Percentiles rank a stretch among this genome's conserved stretches.
phyloP scores from a whole-genome alignment of 2,113 vertebrate genomes.

The Pan paniscus region DNA sequence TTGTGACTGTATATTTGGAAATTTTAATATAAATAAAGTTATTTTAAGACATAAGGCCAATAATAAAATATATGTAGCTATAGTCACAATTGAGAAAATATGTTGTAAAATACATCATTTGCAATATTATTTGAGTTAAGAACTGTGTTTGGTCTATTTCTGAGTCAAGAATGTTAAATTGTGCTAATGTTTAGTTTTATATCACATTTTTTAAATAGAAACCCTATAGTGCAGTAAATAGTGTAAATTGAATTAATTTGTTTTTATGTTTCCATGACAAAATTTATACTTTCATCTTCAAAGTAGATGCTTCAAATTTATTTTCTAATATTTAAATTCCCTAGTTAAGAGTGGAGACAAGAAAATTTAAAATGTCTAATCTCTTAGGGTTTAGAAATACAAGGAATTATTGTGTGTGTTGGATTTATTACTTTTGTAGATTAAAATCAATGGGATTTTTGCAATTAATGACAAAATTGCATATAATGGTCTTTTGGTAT shows the following conservation, averaged over 20 bases:
- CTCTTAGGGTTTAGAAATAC: constrained; percentile 70
- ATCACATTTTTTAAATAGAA: constrained; percentile 9
- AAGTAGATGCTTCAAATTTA: constrained; percentile 55
- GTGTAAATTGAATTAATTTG: constrained; percentile 30
- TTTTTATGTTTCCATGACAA: constrained; percentile 44
- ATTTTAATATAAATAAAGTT: background rate
- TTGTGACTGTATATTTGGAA: background rate
- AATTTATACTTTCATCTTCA: constrained; percentile 47
- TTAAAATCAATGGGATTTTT: constrained; percentile 75
- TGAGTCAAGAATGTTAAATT: constrained; percentile 24
- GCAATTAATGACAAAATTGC: constrained; percentile 71
- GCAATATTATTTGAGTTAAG: background rate
- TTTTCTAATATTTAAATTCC: constrained; percentile 61
- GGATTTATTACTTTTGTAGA: constrained; percentile 73
- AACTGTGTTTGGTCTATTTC: background rate
- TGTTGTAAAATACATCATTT: background rate
- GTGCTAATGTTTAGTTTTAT: constrained; percentile 12
- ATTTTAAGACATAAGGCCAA: background rate
- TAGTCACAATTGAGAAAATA: constrained; percentile 35
- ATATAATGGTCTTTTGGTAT: constrained; percentile 62
- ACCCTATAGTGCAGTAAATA: constrained; percentile 15
- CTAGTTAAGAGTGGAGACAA: constrained; percentile 51
- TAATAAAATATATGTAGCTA: background rate
- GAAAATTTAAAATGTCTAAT: constrained; percentile 64
- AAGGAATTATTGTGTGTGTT: constrained; percentile 66